Evolutionary conservation across 2,113 vertebrate species (phyloP), one percentile per base, ranked within the genome.

Genomic region (Chionis minor): DNA sequence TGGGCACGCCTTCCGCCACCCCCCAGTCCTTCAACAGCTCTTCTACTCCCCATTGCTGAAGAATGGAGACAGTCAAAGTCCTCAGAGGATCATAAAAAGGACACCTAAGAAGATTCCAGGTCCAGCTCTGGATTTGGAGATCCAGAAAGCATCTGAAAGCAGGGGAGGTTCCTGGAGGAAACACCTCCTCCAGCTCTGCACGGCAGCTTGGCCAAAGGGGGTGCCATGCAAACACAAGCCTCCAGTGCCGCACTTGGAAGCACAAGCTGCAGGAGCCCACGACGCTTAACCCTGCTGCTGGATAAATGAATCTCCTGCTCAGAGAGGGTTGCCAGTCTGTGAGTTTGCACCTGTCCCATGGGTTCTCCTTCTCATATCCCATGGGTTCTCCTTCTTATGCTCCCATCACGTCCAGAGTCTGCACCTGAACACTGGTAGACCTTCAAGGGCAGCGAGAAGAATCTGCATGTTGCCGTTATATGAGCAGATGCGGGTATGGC

Each of bases 401-500:
- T 70, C 56, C 62, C 62, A 62, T 12, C 55, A 9, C 1, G 10
- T 22, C 33, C 49, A 20, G 21, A 40, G 14, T 6, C 33, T 32
- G 20, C 30, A 45, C 44, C 71, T 22, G 7, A 81, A 23, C 13
- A 13, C 18, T 45, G 20, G 9, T 1, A 0, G 1, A 12, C 1
- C 6, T 28, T 47, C 63, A 32, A 45, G 42, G 44, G 33, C 33
- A 32, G 44, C 2, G 49, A 47, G 69, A 40, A 70, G 9, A 16
- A 32, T 10, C 62, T 32, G 35, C 0, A 0, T 22, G 28, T 24
- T 62, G 54, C 47, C 19, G 1, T 18, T 26, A 3, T 3, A 49
- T 1, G 38, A 77, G 74, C 63, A 56, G 42, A 26, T 51, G 14
- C 3, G 23, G 47, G 45, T 15, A 14, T 6, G 3, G 4, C 33